Evolutionary conservation across 2,113 vertebrate genomes (phyloP), one percentile per base, ranked within the genome.

Genomic region (Tachuris rubrigastra): DNA sequence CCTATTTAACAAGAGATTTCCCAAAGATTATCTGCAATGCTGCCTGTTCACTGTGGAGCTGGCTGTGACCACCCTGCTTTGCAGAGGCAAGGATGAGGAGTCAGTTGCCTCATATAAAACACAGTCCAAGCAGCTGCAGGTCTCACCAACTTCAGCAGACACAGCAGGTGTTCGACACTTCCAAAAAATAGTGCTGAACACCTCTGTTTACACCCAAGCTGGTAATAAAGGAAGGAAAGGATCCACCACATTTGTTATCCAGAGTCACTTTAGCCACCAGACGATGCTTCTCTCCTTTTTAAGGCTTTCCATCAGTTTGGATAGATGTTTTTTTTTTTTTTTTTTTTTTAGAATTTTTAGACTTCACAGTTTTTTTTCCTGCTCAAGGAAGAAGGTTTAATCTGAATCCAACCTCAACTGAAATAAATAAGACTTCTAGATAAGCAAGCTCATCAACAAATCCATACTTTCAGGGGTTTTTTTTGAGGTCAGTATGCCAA

Each of bases 91-190:
- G 3, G 62, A 25, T 0, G 0, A 17, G 85, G 44, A 80, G 58
- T 39, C 75, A 73, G 5, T 59, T 2, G 0, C 59, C 12, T 0
- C 53, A 59, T 28, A 56, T 49, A 81, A 96, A 91, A 71, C 0
- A 0, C 21, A 27, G 72, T 30, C 31, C 0, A 6, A 65, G 85
- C 92, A 94, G 93, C 90, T 95, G 95, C 85, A 77, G 75, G 63
- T 71, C 85, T 47, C 74, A 37, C 72, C n/a, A 24, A 46, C 79
- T 46, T 28, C 93, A 81, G 93, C 75, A 81, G 86, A 81, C 44
- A 8, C 95, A 96, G 95, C 93, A 95, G 95, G 85, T 96, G 93
- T 95, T 96, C 85, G 18, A 78, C 95, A 96, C 96, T 87, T 95
- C 76, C 2, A 19, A 86, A 84, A 93, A 88, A 56, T 4, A 56